Base-by-base conservation (phyloP, 2,113 vertebrate species). In the Furnarius figulus region DNA sequence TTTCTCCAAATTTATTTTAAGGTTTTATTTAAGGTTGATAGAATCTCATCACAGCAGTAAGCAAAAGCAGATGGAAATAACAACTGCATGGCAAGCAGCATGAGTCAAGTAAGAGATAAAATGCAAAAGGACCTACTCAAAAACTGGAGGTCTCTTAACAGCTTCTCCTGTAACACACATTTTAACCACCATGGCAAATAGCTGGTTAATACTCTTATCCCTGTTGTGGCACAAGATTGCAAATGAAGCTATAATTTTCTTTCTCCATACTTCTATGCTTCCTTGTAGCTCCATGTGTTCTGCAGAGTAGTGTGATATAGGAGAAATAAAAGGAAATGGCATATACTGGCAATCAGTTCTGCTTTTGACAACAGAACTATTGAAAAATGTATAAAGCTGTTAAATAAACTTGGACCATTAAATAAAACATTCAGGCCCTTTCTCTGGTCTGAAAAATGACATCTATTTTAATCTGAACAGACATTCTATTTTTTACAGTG, bases 391-490 rank as follows among this genome's bases (percentile, higher is more conserved):
- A 83, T n/a, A 89, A 86, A 46, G 31, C 55, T 42, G 19, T 87
- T 94, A 92, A 81, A 85, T 67, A 85, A 95, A 94, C 13, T 82
- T 61, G 39, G 21, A 93, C 39, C 50, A 68, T 83, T 80, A 87
- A 94, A 97, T 91, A 90, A 84, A 89, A 96, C 94, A 95, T 56
- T 62, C 61, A 91, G 18, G 44, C 35, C 28, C 39, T 91, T 97
- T 91, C 72, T 68, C 50, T 91, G 68, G 35, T 81, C 56, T 91
- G 62, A 82, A 95, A 91, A 95, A 31, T 3, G 12, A 20, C 33
- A n/a, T 35, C 79, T 84, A 96, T 93, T 88, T 91, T 79, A 96
- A 92, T 87, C 52, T 93, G 85, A 91, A 77, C 58, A 87, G 74
- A 93, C 76, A 27, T 39, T 70, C 85, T 93, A 50, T 85, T 84